Evolutionary conservation across 2,888 invertebrate genomes (phyloP).

Genomic region (Ferdinandea cuprea): DNA sequence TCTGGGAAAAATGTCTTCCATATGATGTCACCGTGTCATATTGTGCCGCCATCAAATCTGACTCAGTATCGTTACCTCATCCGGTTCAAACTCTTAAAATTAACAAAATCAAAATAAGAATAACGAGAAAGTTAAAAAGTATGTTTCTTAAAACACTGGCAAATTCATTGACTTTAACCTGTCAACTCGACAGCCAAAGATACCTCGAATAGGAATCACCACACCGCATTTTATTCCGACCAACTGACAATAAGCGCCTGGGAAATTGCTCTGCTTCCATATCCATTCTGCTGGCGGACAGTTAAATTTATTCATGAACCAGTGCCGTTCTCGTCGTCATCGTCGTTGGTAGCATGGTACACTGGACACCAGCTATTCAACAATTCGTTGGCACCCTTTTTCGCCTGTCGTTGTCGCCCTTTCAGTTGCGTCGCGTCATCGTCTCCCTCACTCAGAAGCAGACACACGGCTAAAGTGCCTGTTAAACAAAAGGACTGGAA

Average conservation of each 20-base stretch:
- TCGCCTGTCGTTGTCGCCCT: not conserved
- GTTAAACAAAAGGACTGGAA: slow-evolving; percentile 58
- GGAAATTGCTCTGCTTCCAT: slow-evolving; percentile 11
- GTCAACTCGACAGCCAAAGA: not conserved
- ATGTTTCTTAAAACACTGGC: not conserved
- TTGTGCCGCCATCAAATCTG: no score
- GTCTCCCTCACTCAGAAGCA: not conserved
- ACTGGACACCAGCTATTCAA: slow-evolving; percentile 53
- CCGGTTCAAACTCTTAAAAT: not conserved
- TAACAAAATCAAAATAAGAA: slow-evolving; percentile 1
- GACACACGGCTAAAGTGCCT: slow-evolving; percentile 53
- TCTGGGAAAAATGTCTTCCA: slow-evolving; percentile 2
- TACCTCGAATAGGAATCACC: slow-evolving; percentile 7
- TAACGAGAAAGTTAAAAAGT: not conserved
- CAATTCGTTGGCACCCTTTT: slow-evolving; percentile 52
- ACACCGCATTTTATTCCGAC: slow-evolving; percentile 18
- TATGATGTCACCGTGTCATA: slow-evolving; percentile 45
- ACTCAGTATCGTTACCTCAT: no score
- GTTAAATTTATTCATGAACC: slow-evolving; percentile 60
- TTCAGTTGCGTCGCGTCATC: not conserved
- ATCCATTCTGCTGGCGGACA: slow-evolving; percentile 8
- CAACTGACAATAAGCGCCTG: slow-evolving; percentile 5
- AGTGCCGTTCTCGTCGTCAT: slow-evolving; percentile 21
- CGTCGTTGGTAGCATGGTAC: slow-evolving; percentile 46
- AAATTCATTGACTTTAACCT: slow-evolving; percentile 22